These are phyloP conservation scores for Rhombomys opimus DNA, from an alignment of 2,113 vertebrate species.

Conservation along the genomic window DNA sequence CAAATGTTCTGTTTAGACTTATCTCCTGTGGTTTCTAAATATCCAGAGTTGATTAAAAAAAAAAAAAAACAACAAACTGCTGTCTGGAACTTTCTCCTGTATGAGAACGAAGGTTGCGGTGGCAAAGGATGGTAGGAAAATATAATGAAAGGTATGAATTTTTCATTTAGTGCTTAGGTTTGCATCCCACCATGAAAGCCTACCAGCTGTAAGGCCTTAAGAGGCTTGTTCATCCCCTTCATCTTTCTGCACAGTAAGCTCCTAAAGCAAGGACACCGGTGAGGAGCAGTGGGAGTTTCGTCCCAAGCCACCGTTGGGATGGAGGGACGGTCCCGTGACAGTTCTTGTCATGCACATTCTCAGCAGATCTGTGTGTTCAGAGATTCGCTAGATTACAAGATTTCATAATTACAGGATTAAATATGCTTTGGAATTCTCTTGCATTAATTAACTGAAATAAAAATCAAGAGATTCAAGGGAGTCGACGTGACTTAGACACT, in stretches of 20 bases:
- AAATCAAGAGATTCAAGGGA: slow-evolving; percentile 3
- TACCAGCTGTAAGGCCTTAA: not conserved
- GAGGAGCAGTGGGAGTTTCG: rapidly evolving
- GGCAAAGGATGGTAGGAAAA: not conserved
- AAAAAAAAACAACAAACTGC: no score
- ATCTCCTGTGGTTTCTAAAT: not conserved
- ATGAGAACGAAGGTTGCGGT: not conserved
- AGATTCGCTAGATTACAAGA: slow-evolving; percentile 26
- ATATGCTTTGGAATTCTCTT: slow-evolving; percentile 24
- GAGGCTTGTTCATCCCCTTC: not conserved
- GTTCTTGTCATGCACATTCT: rapidly evolving
- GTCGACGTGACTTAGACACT: not conserved
- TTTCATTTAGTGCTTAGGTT: not conserved
- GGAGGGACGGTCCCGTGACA: not conserved
- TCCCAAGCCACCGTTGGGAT: not conserved
- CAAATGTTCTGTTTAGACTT: rapidly evolving
- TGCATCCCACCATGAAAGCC: not conserved
- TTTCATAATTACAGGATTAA: slow-evolving; percentile 65
- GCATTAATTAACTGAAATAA: slow-evolving; percentile 45
- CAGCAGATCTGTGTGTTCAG: not conserved
- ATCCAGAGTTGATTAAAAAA: not conserved
- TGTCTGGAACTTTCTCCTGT: not conserved
- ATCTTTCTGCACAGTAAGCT: no score
- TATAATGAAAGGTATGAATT: not conserved
- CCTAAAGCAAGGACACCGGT: no score